Evolutionary conservation across 2,797 vertebrate genomes (phyloP).

Genomic region (Brotula barbata): DNA sequence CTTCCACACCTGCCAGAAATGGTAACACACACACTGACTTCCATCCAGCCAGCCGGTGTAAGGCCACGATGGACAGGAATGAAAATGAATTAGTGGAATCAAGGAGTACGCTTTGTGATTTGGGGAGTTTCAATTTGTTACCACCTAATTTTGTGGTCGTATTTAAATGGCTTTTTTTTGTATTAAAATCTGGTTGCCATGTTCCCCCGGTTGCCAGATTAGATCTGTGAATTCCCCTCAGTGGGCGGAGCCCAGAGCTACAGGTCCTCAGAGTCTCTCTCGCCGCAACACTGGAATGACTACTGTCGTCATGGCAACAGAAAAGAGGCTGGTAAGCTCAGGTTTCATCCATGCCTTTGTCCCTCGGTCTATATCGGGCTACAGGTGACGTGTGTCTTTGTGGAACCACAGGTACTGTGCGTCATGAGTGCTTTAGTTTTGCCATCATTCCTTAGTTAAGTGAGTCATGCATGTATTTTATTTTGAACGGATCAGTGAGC

Average conservation of each 20-base stretch:
- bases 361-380: conserved; percentile 55
- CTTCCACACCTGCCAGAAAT: conserved; percentile 68
- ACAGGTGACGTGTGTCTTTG: conserved; percentile 54
- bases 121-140: conserved; percentile 1
- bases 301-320: conserved; percentile 71
- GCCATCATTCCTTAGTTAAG: conserved; percentile 17
- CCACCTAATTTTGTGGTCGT: conserved; percentile 4
- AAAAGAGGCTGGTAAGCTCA: conserved; percentile 58
- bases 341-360: conserved; percentile 73
- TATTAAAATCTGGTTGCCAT: conserved; percentile 31
- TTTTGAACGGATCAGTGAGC: conserved; percentile 15
- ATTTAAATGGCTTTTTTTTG: conserved; percentile 24
- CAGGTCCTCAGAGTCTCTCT: conserved; percentile 55
- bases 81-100: conserved; percentile 2
- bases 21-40: conserved; percentile 63
- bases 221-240: conserved; percentile 36
- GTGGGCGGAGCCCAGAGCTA: conserved; percentile 56
- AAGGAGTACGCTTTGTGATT: neutral
- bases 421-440: conserved; percentile 15
- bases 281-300: conserved; percentile 28
- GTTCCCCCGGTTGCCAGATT: conserved; percentile 42
- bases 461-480: conserved; percentile 38
- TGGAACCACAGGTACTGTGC: conserved; percentile 31
- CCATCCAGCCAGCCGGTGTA: conserved; percentile 31
- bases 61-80: conserved; percentile 26